Evolutionary conservation across 1,140 invertebrate genomes (phyloP), one percentile per base, ranked within the genome.

Genomic region (Dryas iulia): DNA sequence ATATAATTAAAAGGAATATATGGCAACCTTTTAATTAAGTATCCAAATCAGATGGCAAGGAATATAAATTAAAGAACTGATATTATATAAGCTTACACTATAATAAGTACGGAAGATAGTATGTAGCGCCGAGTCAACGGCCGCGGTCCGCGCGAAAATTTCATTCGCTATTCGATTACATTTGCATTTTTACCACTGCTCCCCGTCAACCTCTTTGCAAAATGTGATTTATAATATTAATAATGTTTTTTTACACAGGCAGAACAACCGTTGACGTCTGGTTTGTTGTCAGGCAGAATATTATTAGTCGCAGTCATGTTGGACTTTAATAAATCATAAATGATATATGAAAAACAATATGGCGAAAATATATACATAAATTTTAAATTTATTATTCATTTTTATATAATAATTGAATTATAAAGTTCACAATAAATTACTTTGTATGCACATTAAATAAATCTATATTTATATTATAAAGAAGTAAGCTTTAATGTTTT

Each of bases 91-190:
- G 6, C 31, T 33, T 33, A 59, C 14, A 33, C 5, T 33, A 31
- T 14, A n/a, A 61, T 61, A 61, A 6, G 25, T n/a, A 61, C 35
- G 35, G 33, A 66, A 77, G 72, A 80, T 77, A 76, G 76, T 66
- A 68, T 75, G 70, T 70, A 71, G 64, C 62, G 28, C 65, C 35
- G 73, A 81, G 83, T 83, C 86, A 83, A 83, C 69, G 81, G 65
- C 86, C 84, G 78, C 74, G 25, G 59, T 60, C 65, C 71, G 66
- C 68, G 74, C 66, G 69, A 78, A 83, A 84, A 83, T 82, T n/a
- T n/a, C n/a, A n/a, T n/a, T n/a, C 74, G 81, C 84, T 81, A 84
- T 82, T 81, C 77, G 77, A 76, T 76, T 76, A 70, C 72, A 87
- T 86, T 85, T 81, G 77, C 81, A 85, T 85, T 82, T 82, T 78